These are phyloP conservation scores for Pseudoatta argentina DNA, from an alignment of 1,140 invertebrate species.

Conservation along the genomic window DNA sequence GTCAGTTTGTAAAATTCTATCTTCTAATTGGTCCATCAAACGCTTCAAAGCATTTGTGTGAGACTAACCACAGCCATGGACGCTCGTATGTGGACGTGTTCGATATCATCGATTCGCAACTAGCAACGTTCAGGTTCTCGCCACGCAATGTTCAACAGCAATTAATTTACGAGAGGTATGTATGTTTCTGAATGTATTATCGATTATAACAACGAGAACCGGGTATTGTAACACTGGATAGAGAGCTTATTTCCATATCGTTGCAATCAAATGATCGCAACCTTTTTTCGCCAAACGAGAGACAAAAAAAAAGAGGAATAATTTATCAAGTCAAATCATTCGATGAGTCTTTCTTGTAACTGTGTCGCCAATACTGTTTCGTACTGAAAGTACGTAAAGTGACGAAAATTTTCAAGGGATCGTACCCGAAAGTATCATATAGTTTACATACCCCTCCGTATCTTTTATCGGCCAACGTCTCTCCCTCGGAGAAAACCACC, in stretches of 20 bases:
- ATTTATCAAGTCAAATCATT: not conserved
- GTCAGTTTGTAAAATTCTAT: too few species aligned
- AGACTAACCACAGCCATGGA: not conserved
- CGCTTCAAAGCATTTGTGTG: too few species aligned
- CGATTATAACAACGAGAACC: too few species aligned
- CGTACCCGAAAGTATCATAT: not conserved
- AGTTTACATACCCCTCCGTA: slow-evolving; percentile 8
- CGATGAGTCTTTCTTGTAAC: not conserved
- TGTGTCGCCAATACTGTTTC: not conserved
- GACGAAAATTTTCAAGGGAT: not conserved
- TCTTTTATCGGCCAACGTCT: slow-evolving; percentile 16
- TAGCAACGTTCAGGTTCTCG: too few species aligned
- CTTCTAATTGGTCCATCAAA: too few species aligned
- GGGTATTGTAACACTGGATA: too few species aligned
- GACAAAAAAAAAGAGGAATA: not conserved
- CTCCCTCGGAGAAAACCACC: slow-evolving; percentile 27
- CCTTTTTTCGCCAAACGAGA: not conserved
- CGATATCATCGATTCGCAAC: slow-evolving; percentile 3
- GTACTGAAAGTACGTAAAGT: not conserved
- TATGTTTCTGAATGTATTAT: not conserved
- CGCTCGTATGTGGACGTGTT: not conserved
- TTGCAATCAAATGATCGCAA: not conserved
- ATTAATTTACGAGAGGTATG: not conserved
- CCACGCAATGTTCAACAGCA: too few species aligned
- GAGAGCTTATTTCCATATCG: too few species aligned